Evolutionary conservation across 2,113 vertebrate species (phyloP).

Genomic region (Pterocles burchelli): DNA sequence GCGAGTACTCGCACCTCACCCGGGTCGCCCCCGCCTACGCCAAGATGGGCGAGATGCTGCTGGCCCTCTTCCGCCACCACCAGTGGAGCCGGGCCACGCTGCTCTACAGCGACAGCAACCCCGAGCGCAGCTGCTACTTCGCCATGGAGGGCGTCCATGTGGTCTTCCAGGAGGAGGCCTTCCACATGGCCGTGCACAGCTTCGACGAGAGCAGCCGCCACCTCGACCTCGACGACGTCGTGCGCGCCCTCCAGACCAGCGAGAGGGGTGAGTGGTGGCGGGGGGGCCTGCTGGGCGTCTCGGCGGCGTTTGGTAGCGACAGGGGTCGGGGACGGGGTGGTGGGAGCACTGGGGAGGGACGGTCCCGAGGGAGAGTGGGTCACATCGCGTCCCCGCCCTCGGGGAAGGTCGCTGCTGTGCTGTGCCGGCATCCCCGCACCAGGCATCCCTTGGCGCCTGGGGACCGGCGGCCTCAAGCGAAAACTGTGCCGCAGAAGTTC

Average conservation of each 20-base stretch:
- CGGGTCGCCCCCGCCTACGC: constrained; percentile 91
- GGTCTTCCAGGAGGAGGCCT: constrained; percentile 78
- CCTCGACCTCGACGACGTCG: constrained; percentile 83
- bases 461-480: fast-evolving
- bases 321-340: neutral
- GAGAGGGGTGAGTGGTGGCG: constrained; percentile 76
- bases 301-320: fast-evolving
- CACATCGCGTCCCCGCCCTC: fast-evolving
- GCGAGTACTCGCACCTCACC: constrained; percentile 90
- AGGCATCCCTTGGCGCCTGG: fast-evolving
- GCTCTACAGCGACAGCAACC: constrained; percentile 89
- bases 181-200: constrained; percentile 70
- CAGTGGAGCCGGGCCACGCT: constrained; percentile 87
- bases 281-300: neutral
- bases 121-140: constrained; percentile 93
- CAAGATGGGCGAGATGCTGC: constrained; percentile 95
- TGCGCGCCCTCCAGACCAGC: constrained; percentile 78
- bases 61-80: constrained; percentile 88
- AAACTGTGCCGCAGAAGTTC: fast-evolving
- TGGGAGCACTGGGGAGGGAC: neutral
- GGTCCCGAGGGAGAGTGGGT: fast-evolving
- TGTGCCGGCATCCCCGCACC: neutral
- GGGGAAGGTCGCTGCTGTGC: fast-evolving
- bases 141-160: constrained; percentile 88
- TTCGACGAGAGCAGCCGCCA: constrained; percentile 76